Percentiles rank a stretch among this genome's conserved stretches.
These are phyloP conservation scores for Anseranas semipalmata DNA, from an alignment of 2,113 vertebrate genomes.

Conservation along the genomic window DNA sequence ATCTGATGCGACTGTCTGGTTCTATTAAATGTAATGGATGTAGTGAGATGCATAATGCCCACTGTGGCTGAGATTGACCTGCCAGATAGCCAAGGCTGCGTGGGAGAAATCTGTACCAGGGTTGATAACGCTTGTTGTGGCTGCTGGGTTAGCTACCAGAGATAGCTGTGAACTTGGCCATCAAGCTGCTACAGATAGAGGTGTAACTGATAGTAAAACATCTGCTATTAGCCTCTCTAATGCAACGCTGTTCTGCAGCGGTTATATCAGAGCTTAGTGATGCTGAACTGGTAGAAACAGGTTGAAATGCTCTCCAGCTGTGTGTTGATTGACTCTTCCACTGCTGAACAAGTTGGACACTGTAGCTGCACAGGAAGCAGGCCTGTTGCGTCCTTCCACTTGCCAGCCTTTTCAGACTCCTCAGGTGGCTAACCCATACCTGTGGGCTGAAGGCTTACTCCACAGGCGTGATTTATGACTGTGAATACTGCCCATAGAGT, in stretches of 20 bases:
- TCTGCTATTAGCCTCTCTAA: not conserved
- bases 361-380: not conserved
- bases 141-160: not conserved
- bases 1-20: not conserved
- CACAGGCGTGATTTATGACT: not conserved
- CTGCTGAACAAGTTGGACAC: not conserved
- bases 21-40: not conserved
- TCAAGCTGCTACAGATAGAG: not conserved
- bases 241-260: not conserved
- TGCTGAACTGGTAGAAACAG: not conserved
- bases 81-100: not conserved
- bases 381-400: slow-evolving; percentile 34
- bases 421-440: not conserved
- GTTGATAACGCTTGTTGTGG: not conserved
- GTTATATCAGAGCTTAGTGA: not conserved
- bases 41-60: not conserved
- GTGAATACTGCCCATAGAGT: not conserved
- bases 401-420: not conserved
- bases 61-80: not conserved
- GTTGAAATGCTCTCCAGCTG: not conserved
- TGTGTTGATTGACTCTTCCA: not conserved
- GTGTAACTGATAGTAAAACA: not conserved
- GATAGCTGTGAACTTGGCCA: not conserved
- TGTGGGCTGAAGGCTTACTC: slow-evolving; percentile 4
- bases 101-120: not conserved